Percentiles rank a stretch among this genome's conserved stretches.
Conservation (phyloP, 2,113 vertebrate species). For the Gulo gulo region DNA sequence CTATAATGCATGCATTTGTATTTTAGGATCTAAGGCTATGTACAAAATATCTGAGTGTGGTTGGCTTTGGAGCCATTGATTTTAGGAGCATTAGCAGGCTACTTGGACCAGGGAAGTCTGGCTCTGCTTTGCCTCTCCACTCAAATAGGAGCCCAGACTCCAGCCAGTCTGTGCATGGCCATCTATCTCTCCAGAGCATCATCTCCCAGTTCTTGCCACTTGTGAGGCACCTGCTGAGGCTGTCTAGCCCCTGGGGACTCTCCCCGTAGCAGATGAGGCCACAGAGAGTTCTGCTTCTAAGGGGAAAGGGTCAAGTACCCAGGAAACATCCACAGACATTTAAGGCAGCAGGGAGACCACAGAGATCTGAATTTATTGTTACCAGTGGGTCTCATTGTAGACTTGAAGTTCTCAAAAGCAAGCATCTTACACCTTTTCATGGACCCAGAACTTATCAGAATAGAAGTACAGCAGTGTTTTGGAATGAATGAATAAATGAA, state of each 20-base stretch:
- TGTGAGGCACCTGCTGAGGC: background rate
- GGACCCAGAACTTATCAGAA: background rate
- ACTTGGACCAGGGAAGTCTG: background rate
- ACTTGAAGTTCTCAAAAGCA: background rate
- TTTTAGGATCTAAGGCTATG: background rate
- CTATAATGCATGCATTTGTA: background rate
- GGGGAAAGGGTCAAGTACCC: background rate
- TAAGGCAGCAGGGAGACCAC: too few relatives aligned
- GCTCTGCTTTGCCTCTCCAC: background rate
- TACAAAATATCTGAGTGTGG: background rate
- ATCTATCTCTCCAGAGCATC: background rate
- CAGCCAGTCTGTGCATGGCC: background rate
- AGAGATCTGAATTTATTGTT: background rate
- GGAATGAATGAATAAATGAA: background rate
- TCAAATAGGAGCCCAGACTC: background rate
- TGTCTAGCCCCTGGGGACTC: background rate
- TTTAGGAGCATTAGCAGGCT: background rate
- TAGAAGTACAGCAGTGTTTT: background rate
- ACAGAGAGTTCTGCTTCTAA: background rate
- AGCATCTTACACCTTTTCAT: background rate
- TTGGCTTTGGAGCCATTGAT: background rate
- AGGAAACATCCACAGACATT: fast-evolving
- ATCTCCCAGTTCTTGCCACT: background rate
- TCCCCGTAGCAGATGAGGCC: background rate
- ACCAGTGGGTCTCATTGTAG: background rate